Evolutionary conservation across 1,140 invertebrate genomes (phyloP), one percentile per base, ranked within the genome.

Genomic region (Atta cephalotes): DNA sequence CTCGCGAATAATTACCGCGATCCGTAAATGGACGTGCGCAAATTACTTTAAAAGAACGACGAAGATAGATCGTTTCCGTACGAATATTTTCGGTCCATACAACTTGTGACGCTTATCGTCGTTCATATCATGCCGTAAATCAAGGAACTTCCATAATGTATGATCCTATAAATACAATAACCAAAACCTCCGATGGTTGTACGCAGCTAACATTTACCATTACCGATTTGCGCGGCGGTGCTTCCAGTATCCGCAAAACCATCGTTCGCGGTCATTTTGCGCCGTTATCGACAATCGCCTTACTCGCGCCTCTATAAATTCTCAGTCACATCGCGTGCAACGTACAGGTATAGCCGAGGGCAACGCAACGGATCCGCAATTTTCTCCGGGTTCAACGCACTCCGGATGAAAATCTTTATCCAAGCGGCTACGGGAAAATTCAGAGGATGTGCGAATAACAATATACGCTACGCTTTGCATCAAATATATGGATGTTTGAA

Each of bases 11-110:
- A 84, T 84, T 76, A 76, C 35, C 72, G n/a, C 70, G 70, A 84
- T 62, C 39, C 80, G 68, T 60, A 74, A 81, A 60, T 62, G 68
- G 53, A 82, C 66, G 56, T 31, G 80, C 56, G 68, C 39, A 74
- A 84, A 76, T 84, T 74, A 63, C 70, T 74, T 63, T 16, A 74
- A 76, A 84, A 84, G 70, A 84, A 74, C 53, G 80, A 76, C 80
- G 80, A 74, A 74, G 68, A 76, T 76, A 35, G 28, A 76, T 62
- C 39, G 70, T 51, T 74, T 31, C 35, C 80, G 80, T 45, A 45
- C 56, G 56, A 70, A 84, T 76, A 84, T 84, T 84, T 84, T 76
- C 28, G 56, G 39, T 35, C 70, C 70, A 76, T 51, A 14, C 80
- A 51, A 51, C 66, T n/a, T 58, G 35, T 45, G 39, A 74, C 68